These are phyloP conservation scores for Zaprionus vittiger DNA, from an alignment of 1,140 invertebrate genomes.

Conservation along the genomic window DNA sequence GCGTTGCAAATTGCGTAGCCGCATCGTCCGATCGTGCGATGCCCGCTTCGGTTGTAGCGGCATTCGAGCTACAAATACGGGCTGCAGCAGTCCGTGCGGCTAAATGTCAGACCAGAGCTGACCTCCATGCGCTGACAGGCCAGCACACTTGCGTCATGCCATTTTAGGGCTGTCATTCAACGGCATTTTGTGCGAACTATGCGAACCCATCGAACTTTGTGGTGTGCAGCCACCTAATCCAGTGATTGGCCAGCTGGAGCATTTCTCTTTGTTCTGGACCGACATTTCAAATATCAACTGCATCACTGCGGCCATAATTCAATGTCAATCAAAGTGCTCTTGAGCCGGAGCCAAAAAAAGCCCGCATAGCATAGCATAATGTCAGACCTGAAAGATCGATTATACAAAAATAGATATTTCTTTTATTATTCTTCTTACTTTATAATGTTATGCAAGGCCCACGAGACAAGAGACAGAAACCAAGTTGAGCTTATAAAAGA, in stretches of 20 bases:
- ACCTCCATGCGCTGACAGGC: constrained; percentile 69
- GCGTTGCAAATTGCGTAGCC: constrained; percentile 74
- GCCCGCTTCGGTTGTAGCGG: constrained; percentile 31
- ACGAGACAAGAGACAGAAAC: constrained; percentile 15
- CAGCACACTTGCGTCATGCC: constrained; percentile 55
- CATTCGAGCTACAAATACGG: constrained; percentile 40
- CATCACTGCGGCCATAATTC: constrained; percentile 20
- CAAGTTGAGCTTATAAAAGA: constrained; percentile 24
- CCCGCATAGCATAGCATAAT: constrained; percentile 36
- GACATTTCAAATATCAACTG: constrained; percentile 14
- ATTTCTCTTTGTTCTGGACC: constrained; percentile 30
- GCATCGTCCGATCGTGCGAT: constrained; percentile 23
- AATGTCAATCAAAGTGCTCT: constrained; percentile 24
- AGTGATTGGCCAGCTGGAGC: constrained; percentile 40
- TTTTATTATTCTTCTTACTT: constrained; percentile 1
- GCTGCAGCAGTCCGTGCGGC: constrained; percentile 11
- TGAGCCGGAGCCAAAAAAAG: neutral
- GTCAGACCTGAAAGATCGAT: constrained; percentile 11
- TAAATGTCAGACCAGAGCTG: constrained; percentile 74
- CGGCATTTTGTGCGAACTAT: constrained; percentile 51
- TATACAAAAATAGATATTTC: neutral
- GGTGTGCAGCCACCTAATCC: constrained; percentile 33
- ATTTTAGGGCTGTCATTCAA: constrained; percentile 68
- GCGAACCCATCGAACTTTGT: constrained; percentile 14
- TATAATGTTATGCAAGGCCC: constrained; percentile 15